phyloP scores from a whole-genome alignment of 2,888 invertebrate species.

The Oscheius onirici region DNA sequence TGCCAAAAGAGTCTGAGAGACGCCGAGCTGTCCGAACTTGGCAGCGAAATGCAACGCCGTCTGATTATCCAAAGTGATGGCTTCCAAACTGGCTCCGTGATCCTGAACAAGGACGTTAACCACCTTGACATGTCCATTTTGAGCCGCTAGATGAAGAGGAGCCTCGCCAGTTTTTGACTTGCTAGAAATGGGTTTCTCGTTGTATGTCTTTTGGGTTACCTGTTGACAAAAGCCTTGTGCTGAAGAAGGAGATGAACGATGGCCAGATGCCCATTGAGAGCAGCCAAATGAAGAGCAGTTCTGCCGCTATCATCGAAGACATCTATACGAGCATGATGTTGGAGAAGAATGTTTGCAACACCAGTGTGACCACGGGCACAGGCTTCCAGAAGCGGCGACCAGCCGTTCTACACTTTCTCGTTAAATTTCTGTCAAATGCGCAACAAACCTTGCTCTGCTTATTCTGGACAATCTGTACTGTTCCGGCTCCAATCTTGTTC shows the following conservation, averaged over 20 bases:
- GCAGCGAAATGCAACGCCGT: conserved; percentile 97
- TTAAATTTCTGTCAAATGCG: neutral
- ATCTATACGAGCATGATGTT: conserved; percentile 95
- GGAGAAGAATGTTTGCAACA: conserved; percentile 81
- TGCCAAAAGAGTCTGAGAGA: conserved; percentile 77
- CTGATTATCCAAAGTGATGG: conserved; percentile 92
- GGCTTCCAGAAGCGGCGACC: conserved; percentile 96
- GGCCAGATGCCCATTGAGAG: conserved; percentile 84
- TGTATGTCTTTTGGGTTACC: conserved; percentile 23
- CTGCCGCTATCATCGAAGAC: conserved; percentile 93
- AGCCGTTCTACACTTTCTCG: conserved; percentile 76
- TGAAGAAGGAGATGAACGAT: conserved; percentile 81
- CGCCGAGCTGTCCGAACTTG: conserved; percentile 92
- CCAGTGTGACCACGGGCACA: conserved; percentile 94
- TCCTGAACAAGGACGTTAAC: conserved; percentile 84
- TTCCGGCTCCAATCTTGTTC: conserved; percentile 85
- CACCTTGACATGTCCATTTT: conserved; percentile 87
- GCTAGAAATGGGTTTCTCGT: conserved; percentile 73
- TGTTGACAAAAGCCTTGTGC: conserved; percentile 98
- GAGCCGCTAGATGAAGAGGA: conserved; percentile 91
- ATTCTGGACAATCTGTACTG: conserved; percentile 92
- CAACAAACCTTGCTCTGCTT: conserved; percentile 83
- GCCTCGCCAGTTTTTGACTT: conserved; percentile 96
- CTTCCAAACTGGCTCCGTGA: conserved; percentile 88
- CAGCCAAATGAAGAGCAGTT: conserved; percentile 91